Conservation (phyloP, 2,113 vertebrate species). For the Echinops telfairi region DNA sequence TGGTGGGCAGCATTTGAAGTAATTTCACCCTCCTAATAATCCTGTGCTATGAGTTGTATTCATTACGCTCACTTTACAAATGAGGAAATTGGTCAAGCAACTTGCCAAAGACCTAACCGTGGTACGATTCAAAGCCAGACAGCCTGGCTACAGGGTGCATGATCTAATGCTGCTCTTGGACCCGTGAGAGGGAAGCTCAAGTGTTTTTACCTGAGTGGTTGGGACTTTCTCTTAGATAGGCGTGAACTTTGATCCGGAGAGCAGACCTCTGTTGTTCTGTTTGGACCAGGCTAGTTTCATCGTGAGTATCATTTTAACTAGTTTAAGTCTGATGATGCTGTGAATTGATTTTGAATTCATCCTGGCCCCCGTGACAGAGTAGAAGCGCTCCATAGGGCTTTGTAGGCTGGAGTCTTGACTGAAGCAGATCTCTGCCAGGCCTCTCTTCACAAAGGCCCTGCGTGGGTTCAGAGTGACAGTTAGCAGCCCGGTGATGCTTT, state of each 20-base stretch:
- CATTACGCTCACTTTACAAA: background rate
- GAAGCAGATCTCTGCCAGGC: background rate
- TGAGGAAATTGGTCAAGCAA: slow-evolving; percentile 17
- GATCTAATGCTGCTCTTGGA: background rate
- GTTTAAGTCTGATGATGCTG: background rate
- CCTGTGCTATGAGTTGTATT: background rate
- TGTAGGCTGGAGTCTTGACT: background rate
- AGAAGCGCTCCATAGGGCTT: background rate
- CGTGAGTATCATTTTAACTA: background rate
- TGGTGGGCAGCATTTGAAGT: background rate
- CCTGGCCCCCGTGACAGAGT: background rate
- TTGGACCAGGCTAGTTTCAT: background rate
- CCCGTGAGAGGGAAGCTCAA: background rate
- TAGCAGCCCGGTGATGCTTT: background rate
- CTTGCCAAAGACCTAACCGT: background rate
- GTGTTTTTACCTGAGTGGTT: background rate
- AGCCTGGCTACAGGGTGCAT: background rate
- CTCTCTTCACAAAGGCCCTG: background rate
- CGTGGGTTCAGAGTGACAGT: background rate
- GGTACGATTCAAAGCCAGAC: background rate
- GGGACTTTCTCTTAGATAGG: background rate
- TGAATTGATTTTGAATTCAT: background rate
- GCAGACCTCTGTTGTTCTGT: background rate
- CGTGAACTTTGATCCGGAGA: background rate
- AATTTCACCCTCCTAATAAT: background rate